Percentiles rank a stretch among this genome's conserved stretches.
These are phyloP conservation scores for Dipodomys spectabilis DNA, from an alignment of 2,113 vertebrate genomes.

Conservation along the genomic window DNA sequence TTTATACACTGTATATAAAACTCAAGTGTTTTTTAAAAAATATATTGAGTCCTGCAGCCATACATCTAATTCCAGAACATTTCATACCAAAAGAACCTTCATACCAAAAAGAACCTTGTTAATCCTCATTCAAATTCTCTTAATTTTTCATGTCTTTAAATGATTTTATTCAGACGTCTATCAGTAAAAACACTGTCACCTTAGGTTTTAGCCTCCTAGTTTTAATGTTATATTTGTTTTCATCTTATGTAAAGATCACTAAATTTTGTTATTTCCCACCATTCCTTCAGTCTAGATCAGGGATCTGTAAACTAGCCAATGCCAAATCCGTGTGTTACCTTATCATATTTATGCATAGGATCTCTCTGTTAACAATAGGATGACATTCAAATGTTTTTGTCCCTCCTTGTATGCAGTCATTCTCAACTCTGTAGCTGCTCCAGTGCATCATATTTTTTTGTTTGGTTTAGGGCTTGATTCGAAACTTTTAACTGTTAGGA, in stretches of 20 bases:
- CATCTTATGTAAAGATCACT: not conserved
- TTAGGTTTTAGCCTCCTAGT: not conserved
- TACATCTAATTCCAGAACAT: conserved; percentile 46
- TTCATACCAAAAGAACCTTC: not conserved
- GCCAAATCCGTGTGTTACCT: not conserved
- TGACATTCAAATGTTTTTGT: not conserved
- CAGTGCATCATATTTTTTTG: no score
- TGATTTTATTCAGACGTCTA: not conserved
- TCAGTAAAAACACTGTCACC: not conserved
- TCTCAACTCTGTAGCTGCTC: no score
- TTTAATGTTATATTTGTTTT: conserved; percentile 23
- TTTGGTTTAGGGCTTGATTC: no score
- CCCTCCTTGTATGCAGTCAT: no score
- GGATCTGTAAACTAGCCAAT: not conserved
- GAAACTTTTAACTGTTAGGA: no score
- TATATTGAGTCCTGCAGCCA: not conserved
- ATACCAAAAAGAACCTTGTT: not conserved
- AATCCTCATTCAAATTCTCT: not conserved
- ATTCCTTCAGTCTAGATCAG: not conserved
- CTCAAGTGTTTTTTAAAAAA: not conserved
- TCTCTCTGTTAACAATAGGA: not conserved
- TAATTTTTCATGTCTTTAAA: conserved; percentile 16
- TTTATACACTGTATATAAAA: not conserved
- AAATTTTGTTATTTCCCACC: not conserved
- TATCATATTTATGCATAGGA: not conserved